Evolutionary conservation across 2,888 invertebrate species (phyloP).

Genomic region (Mesochorus sp.): DNA sequence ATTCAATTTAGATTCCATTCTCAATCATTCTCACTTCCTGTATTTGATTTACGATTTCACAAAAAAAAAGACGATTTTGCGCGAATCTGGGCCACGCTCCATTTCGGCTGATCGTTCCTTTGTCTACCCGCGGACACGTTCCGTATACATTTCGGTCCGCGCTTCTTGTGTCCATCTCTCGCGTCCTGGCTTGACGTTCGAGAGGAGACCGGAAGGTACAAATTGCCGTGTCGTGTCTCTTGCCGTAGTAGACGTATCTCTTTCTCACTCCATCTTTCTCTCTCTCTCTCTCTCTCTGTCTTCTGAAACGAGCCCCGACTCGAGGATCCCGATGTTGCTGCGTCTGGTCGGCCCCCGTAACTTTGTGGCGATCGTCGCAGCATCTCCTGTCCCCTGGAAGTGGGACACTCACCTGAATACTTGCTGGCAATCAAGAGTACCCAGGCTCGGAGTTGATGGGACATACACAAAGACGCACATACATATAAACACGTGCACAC

Average conservation of each 20-base stretch:
- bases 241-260: conserved; percentile 36
- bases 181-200: conserved; percentile 37
- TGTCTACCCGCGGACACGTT: conserved; percentile 12
- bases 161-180: conserved; percentile 27
- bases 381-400: conserved; percentile 67
- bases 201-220: conserved; percentile 65
- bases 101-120: conserved; percentile 29
- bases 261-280: no score
- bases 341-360: conserved; percentile 18
- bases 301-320: not conserved
- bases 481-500: not conserved
- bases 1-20: no score
- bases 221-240: conserved; percentile 64
- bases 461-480: conserved; percentile 19
- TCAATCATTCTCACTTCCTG: no score
- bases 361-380: conserved; percentile 28
- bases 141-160: not conserved
- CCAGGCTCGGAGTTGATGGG: conserved; percentile 66
- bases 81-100: conserved; percentile 28
- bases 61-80: not conserved
- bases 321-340: conserved; percentile 25
- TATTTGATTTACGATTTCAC: not conserved
- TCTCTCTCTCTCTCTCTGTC: conserved; percentile 9
- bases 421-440: conserved; percentile 75
- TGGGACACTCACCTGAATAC: conserved; percentile 80